phyloP scores from a whole-genome alignment of 1,140 invertebrate species.

The Papilio machaon region DNA sequence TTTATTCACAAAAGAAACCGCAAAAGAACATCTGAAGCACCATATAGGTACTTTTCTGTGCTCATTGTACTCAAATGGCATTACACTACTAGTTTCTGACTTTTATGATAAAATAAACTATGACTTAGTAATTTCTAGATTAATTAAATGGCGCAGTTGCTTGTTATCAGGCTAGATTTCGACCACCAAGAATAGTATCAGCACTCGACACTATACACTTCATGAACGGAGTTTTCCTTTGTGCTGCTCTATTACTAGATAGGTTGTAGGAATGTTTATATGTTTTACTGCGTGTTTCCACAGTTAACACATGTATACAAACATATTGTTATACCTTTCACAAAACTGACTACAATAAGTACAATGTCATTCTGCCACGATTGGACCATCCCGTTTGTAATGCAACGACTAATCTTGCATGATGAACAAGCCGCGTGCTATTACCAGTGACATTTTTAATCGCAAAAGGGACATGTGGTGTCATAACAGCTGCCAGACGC shows the following conservation, averaged over 20 bases:
- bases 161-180: constrained; percentile 41
- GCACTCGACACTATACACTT: constrained; percentile 47
- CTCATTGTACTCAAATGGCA: background rate
- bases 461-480: constrained; percentile 21
- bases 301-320: constrained; percentile 38
- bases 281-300: constrained; percentile 25
- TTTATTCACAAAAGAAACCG: too few relatives aligned
- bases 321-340: background rate
- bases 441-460: constrained; percentile 26
- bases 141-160: constrained; percentile 40
- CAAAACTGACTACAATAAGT: background rate
- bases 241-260: constrained; percentile 27
- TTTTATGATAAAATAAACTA: background rate
- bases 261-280: background rate
- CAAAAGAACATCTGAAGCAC: too few relatives aligned
- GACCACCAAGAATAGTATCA: constrained; percentile 47
- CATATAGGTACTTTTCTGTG: background rate
- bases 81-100: background rate
- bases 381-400: too few relatives aligned
- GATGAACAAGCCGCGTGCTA: background rate
- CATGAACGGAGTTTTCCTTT: constrained; percentile 38
- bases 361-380: background rate
- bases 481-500: constrained; percentile 28
- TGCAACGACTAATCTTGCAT: background rate
- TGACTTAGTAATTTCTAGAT: background rate